Base-by-base conservation (phyloP, 1,140 invertebrate genomes). In the Meloidogyne hapla region DNA sequence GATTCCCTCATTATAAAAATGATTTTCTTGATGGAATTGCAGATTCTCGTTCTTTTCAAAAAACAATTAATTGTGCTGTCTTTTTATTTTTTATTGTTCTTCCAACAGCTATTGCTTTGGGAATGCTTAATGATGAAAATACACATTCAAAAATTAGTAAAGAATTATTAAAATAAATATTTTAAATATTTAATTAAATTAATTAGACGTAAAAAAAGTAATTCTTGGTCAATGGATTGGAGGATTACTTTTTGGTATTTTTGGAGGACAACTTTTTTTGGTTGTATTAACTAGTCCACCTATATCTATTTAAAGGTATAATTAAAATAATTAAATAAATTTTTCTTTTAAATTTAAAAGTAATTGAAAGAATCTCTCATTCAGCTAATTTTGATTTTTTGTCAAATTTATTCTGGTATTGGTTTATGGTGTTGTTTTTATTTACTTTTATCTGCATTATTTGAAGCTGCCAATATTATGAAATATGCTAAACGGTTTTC, bases 21-120 rank as follows among this genome's bases (percentile, higher is more conserved):
- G 82, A 83, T 75, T 83, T 79, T 56, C 28, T 76, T 13, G 81
- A 85, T 61, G 81, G 80, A 68, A 69, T 89, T 45, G 38, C 81
- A 56, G 88, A 88, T 63, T 70, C 73, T 23, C 86, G 85, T 48
- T 83, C 87, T 21, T 74, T 89, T 15, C 84, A 84, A 67, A 89
- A 89, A 81, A 87, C 87, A 0, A 72, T 88, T 25, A 89, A 88
- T 42, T 87, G 88, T 6, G 87, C 87, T 5, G 79, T 88, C 0
- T 89, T 89, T 80, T 80, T 89, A 9, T 89, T 88, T 76, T 89
- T 89, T 82, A 86, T 88, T n/a, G 88, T 88, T 79, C 80, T 89
- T 6, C 83, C 88, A 33, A 88, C 88, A 28, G 87, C 87, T 26
- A 88, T 89, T 66, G 88, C 89, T 18, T 87, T 89, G 79, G 89